Base-by-base conservation (phyloP, 2,888 invertebrate species). In the Dicyrtoma fusca region DNA sequence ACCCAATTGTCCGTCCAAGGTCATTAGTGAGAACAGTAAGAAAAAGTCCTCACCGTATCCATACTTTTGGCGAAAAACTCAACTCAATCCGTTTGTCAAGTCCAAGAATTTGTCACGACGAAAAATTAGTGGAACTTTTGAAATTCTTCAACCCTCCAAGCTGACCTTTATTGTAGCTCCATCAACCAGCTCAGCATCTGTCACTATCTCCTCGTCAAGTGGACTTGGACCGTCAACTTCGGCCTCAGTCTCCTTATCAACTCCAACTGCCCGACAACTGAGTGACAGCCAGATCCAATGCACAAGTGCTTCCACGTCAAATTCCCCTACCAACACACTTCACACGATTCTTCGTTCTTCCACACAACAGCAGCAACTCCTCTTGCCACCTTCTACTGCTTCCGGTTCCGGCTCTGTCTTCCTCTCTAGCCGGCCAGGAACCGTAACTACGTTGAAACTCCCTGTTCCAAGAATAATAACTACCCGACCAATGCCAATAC, bases 21-120 rank as follows among this genome's bases (percentile, higher is more conserved):
- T n/a, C 14, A 17, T 10, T 13, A 44, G 13, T 8, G 61, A 51
- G 23, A 26, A 25, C 25, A 42, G 51, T 51, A 19, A 62, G 17
- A 25, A 13, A 1, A 64, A 61, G 8, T 47, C 62, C 4, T 23
- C 49, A 1, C 53, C 72, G 5, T 76, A 64, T 47, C 77, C 77
- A 1, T 75, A 74, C 44, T 78, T 77, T 64, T 79, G 79, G 79
- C 73, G 76, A 53, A 72, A 72, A 66, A 75, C 75, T 0, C 63
- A 71, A 61, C 49, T 63, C 14, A 77, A 71, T 72, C 70, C 73
- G 21, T 74, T 79, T 62, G 65, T 69, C 23, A 73, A 74, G 42
- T 34, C 64, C n/a, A 74, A 74, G 21, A 47, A 19, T 61, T 64
- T 17, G 49, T 23, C 47, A 2, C 44, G 57, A 55, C 65, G 57